These are phyloP conservation scores for Ictalurus furcatus DNA, from an alignment of 2,113 vertebrate species.

Conservation along the genomic window DNA sequence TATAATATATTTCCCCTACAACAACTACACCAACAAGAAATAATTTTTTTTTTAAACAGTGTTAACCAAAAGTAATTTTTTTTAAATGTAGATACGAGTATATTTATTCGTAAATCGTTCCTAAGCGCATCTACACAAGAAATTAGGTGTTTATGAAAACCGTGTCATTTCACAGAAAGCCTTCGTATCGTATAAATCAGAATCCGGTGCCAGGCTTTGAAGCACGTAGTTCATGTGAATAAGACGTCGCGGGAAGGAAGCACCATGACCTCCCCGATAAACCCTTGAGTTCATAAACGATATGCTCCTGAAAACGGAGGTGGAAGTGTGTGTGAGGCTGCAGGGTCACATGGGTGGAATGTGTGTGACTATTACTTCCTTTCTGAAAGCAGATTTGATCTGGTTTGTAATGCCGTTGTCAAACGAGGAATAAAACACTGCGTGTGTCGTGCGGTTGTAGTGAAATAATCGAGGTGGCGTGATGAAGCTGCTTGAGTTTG, in stretches of 20 bases:
- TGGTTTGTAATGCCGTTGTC: no score
- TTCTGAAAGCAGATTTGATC: background rate
- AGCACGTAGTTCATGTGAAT: background rate
- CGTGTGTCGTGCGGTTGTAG: background rate
- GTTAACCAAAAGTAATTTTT: no score
- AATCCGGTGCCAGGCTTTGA: background rate
- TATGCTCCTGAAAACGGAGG: background rate
- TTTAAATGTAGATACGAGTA: no score
- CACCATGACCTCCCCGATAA: slow-evolving; percentile 3
- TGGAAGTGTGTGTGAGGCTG: background rate
- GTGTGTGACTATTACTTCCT: slow-evolving; percentile 5
- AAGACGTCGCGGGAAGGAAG: background rate
- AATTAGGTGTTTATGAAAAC: no score
- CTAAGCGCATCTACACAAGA: background rate
- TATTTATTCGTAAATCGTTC: background rate
- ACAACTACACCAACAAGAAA: no score
- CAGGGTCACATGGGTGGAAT: background rate
- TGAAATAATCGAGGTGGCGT: background rate
- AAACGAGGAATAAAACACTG: no score
- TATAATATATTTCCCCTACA: no score
- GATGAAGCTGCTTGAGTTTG: background rate
- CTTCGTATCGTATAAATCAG: background rate
- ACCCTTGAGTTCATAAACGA: background rate
- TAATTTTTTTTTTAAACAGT: no score
- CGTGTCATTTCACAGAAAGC: no score